Conservation (phyloP, 2,888 invertebrate species). For the Chrysopilus asiliformis region DNA sequence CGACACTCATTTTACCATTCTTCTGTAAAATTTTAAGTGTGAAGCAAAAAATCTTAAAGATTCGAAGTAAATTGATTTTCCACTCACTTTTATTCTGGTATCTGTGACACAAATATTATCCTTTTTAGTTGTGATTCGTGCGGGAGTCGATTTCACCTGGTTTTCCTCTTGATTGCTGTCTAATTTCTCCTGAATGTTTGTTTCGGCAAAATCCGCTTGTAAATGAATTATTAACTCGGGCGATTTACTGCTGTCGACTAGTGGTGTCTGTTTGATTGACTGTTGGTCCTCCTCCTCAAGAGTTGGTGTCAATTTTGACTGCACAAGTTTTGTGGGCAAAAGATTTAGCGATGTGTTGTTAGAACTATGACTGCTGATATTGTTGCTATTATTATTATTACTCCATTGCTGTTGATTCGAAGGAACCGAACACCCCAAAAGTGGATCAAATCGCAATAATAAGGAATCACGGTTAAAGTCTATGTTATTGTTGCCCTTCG, state of each 20-base stretch:
- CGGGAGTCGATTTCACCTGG: too few species aligned
- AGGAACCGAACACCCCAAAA: constrained; percentile 30
- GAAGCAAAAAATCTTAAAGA: too few species aligned
- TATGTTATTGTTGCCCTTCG: constrained; percentile 29
- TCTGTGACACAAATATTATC: too few species aligned
- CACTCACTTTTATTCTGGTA: constrained; percentile 5
- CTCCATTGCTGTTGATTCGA: constrained; percentile 16
- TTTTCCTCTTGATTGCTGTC: too few species aligned
- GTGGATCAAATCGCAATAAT: constrained; percentile 34
- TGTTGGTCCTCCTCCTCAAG: too few species aligned
- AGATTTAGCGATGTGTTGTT: constrained; percentile 1
- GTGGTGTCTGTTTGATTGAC: too few species aligned
- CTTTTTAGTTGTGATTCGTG: background rate
- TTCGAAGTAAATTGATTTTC: too few species aligned
- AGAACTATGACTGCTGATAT: background rate
- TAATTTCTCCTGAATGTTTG: too few species aligned
- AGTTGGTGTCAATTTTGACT: constrained; percentile 24
- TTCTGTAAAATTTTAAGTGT: constrained; percentile 22
- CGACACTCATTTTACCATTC: constrained; percentile 37
- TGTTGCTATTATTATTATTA: constrained; percentile 1
- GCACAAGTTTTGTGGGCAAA: constrained; percentile 2
- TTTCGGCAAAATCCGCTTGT: too few species aligned
- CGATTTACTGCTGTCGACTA: too few species aligned
- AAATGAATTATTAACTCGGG: too few species aligned
- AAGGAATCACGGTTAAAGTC: constrained; percentile 31